phyloP scores from a whole-genome alignment of 2,888 invertebrate species.

The Stegana nigrithorax region DNA sequence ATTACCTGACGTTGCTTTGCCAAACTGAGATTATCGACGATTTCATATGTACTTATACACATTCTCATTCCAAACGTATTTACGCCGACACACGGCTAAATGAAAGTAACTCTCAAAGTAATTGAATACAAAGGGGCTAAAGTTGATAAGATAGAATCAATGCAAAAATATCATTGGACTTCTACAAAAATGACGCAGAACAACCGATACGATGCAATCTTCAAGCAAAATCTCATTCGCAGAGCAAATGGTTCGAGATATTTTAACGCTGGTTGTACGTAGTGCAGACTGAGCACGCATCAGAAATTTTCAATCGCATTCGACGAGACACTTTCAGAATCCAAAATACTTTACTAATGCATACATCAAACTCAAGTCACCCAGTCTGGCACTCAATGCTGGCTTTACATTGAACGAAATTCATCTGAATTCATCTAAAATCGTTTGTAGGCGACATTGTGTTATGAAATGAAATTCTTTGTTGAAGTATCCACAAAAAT shows the following conservation, averaged over 20 bases:
- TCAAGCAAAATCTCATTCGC: conserved; percentile 71
- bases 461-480: conserved; percentile 42
- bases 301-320: conserved; percentile 71
- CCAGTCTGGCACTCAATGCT: conserved; percentile 70
- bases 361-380: conserved; percentile 71
- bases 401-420: conserved; percentile 69
- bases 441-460: conserved; percentile 69
- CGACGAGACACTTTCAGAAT: too few species aligned
- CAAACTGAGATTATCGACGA: conserved; percentile 73
- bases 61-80: conserved; percentile 80
- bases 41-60: conserved; percentile 74
- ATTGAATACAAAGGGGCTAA: conserved; percentile 76
- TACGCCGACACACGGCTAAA: conserved; percentile 83
- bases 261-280: conserved; percentile 69
- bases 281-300: conserved; percentile 70
- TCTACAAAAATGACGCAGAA: conserved; percentile 72
- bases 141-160: conserved; percentile 86
- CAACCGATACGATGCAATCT: conserved; percentile 63
- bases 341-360: too few species aligned
- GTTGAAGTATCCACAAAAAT: too few species aligned
- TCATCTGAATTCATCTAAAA: conserved; percentile 69
- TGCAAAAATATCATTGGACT: conserved; percentile 72
- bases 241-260: conserved; percentile 74
- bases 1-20: conserved; percentile 77
- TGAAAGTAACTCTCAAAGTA: conserved; percentile 78